Conservation (phyloP, 2,113 vertebrate genomes). For the Oncorhynchus clarkii region DNA sequence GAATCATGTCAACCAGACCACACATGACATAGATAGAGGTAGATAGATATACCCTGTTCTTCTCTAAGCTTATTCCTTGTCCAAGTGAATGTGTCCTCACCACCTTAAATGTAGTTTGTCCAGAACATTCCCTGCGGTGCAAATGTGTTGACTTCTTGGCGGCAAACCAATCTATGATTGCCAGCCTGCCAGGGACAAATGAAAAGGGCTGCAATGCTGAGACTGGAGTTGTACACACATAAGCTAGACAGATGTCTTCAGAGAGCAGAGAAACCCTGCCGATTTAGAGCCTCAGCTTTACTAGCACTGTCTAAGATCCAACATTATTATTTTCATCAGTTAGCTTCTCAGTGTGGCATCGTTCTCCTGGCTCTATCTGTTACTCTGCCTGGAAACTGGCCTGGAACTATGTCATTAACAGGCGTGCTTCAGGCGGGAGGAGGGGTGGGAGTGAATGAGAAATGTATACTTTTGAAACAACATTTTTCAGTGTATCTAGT, state of each 20-base stretch:
- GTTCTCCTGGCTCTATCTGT: conserved; percentile 39
- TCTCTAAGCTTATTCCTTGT: no score
- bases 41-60: no score
- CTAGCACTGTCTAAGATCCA: conserved; percentile 24
- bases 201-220: conserved; percentile 1
- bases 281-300: conserved; percentile 14
- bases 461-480: conserved; percentile 47
- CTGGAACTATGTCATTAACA: conserved; percentile 50
- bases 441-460: conserved; percentile 42
- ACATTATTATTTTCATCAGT: conserved; percentile 54
- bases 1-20: neutral
- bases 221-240: neutral
- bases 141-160: no score
- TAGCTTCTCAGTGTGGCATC: conserved; percentile 22
- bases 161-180: no score
- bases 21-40: neutral
- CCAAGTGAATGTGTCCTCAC: no score
- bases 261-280: conserved; percentile 15
- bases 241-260: neutral
- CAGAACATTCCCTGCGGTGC: no score
- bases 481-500: conserved; percentile 19
- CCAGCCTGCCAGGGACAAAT: no score
- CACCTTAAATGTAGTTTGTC: no score
- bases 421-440: conserved; percentile 38
- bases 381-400: conserved; percentile 43